Evolutionary conservation across 2,113 vertebrate species (phyloP), one percentile per base, ranked within the genome.

Genomic region (Alosa alosa): DNA sequence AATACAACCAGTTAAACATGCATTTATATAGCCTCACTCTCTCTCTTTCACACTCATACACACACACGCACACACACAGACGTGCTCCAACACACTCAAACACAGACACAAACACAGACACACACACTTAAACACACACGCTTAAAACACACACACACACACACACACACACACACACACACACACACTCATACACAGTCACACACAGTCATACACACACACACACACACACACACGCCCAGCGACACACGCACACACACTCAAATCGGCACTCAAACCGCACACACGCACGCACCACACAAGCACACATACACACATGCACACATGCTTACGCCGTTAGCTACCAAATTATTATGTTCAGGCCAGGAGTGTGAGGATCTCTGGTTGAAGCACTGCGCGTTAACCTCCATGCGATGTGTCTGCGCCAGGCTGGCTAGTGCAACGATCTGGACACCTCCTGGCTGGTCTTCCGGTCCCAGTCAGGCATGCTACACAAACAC

Each of bases 281-380:
- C 64, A 31, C n/a, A 36, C 64, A 72, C 2, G 36, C n/a, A 72
- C n/a, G 36, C n/a, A 31, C 25, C 64, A 72, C 25, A 72, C 6
- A 9, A n/a, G 15, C 64, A 31, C 22, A 64, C 57, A 64, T 0
- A 49, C 83, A 84, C 60, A 72, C 22, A 84, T 15, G 31, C 11
- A 81, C 41, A 64, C 82, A 82, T 9, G 83, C 89, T 90, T 87
- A 91, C 91, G n/a, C n/a, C n/a, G n/a, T n/a, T n/a, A n/a, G n/a
- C n/a, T n/a, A n/a, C n/a, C n/a, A n/a, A n/a, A n/a, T n/a, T n/a
- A n/a, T n/a, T n/a, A n/a, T n/a, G n/a, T n/a, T n/a, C n/a, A n/a
- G n/a, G n/a, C n/a, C n/a, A n/a, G n/a, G n/a, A n/a, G n/a, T n/a
- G n/a, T n/a, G n/a, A n/a, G n/a, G n/a, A n/a, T n/a, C n/a, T n/a